These are phyloP conservation scores for Yasuhikotakia modesta DNA, from an alignment of 2,797 vertebrate species.

Conservation along the genomic window DNA sequence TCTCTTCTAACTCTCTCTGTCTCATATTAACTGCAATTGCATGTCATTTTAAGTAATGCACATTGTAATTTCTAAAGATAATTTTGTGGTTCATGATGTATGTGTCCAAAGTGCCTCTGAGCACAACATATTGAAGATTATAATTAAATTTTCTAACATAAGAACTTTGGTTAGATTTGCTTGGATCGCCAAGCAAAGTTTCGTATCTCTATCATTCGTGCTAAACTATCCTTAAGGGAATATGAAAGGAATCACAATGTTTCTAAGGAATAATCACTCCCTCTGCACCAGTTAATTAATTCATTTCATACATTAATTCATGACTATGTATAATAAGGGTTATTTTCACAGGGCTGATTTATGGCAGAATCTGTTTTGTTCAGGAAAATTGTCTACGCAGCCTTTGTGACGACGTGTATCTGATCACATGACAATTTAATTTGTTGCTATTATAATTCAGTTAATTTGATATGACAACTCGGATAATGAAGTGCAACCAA, in stretches of 20 bases:
- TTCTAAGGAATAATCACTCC: not conserved
- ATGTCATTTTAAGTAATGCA: not conserved
- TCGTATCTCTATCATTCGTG: not conserved
- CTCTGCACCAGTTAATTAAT: not conserved
- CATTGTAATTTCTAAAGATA: slow-evolving; percentile 17
- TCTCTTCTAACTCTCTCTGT: slow-evolving; percentile 32
- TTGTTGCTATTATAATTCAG: not conserved
- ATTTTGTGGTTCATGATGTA: not conserved
- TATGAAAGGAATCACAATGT: not conserved
- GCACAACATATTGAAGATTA: not conserved
- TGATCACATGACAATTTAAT: too few species aligned
- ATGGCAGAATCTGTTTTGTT: too few species aligned
- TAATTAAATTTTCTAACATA: not conserved
- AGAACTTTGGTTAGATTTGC: not conserved
- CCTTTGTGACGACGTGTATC: too few species aligned
- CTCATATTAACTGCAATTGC: slow-evolving; percentile 11
- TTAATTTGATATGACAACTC: not conserved
- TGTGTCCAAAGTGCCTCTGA: not conserved
- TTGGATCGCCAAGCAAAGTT: not conserved
- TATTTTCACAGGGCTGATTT: not conserved
- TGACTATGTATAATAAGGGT: not conserved
- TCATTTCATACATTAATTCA: not conserved
- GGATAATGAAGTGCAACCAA: not conserved
- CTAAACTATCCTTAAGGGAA: not conserved
- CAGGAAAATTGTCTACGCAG: too few species aligned